Evolutionary conservation across 2,113 vertebrate genomes (phyloP), one percentile per base, ranked within the genome.

Genomic region (Silurus glanis): DNA sequence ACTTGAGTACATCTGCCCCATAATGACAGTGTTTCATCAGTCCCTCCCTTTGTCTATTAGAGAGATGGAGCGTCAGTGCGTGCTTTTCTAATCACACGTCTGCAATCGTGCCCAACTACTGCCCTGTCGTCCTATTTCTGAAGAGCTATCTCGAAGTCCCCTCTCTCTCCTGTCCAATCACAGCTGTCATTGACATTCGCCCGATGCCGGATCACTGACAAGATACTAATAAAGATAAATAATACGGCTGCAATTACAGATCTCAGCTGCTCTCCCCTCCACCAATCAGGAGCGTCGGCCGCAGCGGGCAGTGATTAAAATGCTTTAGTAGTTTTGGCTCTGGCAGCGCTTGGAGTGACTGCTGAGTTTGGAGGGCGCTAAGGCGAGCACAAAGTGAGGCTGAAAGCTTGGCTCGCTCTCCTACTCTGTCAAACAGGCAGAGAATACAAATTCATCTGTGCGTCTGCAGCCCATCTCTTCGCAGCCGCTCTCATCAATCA

Each of bases 201-300:
- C 92, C 92, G 88, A 90, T 86, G 58, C 90, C 91, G 83, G 78
- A 93, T 94, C 93, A 92, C 90, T 94, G 94, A 95, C 94, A 94
- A 91, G 93, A 94, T 93, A 89, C 92, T 94, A 94, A 95, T 95
- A 95, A 95, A 94, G 94, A 94, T 94, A 93, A 94, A 95, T 95
- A 95, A 94, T 93, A 94, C 90, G 88, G 90, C 92, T 69, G 85
- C 91, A 92, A 94, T 93, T 93, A 93, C 92, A 91, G 85, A 89
- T 93, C 94, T 93, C 92, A 88, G 93, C 93, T 90, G 87, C 91
- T 91, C 87, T 90, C 91, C 88, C 91, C 90, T 84, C 86, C 82
- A 88, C 93, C 89, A 91, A 93, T 94, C 93, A 91, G 47, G 53
- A 86, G 25, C 28, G 25, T 66, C 80, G 19, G n/a, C 58, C n/a